Percentiles rank a stretch among this genome's conserved stretches.
Evolutionary conservation across 2,797 vertebrate species (phyloP).

Genomic region (Basileuterus tristriatus): DNA sequence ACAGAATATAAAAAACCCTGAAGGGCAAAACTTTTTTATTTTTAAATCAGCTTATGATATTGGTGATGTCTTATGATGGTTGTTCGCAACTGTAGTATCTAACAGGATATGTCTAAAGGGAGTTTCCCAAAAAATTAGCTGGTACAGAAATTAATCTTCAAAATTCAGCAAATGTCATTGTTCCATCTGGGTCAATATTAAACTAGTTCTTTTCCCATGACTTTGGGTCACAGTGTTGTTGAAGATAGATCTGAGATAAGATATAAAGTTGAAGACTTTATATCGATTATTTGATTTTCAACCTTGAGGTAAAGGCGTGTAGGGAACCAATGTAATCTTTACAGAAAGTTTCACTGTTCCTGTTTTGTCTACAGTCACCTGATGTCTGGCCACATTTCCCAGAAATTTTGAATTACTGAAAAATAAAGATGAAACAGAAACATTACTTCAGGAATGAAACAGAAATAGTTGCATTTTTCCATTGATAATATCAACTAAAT

Average conservation of each 20-base stretch:
- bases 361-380: not conserved
- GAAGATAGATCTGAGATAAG: conserved; percentile 40
- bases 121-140: not conserved
- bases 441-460: not conserved
- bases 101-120: not conserved
- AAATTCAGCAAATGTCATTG: not conserved
- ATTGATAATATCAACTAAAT: not conserved
- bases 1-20: not conserved
- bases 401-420: not conserved
- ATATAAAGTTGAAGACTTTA: conserved; percentile 9
- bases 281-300: conserved; percentile 47
- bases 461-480: not conserved
- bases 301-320: not conserved
- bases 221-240: not conserved
- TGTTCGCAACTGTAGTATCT: not conserved
- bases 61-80: not conserved
- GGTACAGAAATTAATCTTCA: not conserved
- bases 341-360: not conserved
- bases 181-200: not conserved
- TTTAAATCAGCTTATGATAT: not conserved
- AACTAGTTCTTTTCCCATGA: not conserved
- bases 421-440: not conserved
- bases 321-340: not conserved
- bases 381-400: not conserved
- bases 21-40: not conserved